A percentile compares a stretch with the other conserved stretches of the same genome.
Conservation (phyloP, 2,113 vertebrate species). For the Limanda limanda region DNA sequence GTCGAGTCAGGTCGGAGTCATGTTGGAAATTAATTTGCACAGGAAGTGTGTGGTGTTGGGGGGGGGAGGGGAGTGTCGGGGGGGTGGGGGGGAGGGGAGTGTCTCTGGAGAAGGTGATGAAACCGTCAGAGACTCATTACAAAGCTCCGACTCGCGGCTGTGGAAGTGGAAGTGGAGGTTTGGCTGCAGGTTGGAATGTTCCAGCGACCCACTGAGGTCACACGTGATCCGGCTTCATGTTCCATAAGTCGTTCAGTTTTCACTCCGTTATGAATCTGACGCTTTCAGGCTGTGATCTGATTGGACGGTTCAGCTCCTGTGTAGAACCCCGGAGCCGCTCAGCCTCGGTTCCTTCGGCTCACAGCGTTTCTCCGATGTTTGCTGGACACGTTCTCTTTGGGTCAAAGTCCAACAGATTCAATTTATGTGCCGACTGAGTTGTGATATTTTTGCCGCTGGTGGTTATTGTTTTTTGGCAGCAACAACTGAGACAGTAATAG, state of each 20-base stretch:
- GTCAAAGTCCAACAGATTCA: background rate
- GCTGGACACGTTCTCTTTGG: too few relatives aligned
- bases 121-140: slow-evolving; percentile 42
- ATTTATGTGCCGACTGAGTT: background rate
- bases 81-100: background rate
- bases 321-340: too few relatives aligned
- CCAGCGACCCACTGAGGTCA: background rate
- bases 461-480: slow-evolving; percentile 10
- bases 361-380: too few relatives aligned
- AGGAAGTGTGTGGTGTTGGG: slow-evolving; percentile 25
- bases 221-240: background rate
- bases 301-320: too few relatives aligned
- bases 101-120: slow-evolving; percentile 37
- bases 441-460: background rate
- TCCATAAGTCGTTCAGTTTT: background rate
- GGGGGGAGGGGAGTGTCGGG: background rate
- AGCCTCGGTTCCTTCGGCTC: too few relatives aligned
- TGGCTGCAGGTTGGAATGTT: slow-evolving; percentile 21
- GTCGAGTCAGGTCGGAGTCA: slow-evolving; percentile 61
- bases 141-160: background rate
- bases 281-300: too few relatives aligned
- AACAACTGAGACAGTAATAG: background rate
- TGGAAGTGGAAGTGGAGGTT: background rate
- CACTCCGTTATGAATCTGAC: too few relatives aligned
- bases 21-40: slow-evolving; percentile 68